Evolutionary conservation across 1,140 invertebrate genomes (phyloP).

Genomic region (Dolichoris vasculosae): DNA sequence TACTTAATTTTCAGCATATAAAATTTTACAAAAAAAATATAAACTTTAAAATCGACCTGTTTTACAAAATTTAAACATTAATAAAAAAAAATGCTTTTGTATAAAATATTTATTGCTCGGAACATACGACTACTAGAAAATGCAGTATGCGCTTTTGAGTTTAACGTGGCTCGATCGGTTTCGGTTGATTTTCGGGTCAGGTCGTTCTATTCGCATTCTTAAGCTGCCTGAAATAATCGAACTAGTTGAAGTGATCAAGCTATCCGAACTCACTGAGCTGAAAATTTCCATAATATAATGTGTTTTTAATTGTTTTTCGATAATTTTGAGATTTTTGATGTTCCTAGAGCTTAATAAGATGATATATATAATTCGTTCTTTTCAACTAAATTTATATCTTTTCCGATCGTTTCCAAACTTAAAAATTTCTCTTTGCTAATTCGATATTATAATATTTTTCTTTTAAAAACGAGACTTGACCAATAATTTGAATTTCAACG

Average conservation of each 20-base stretch:
- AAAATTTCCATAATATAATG: conserved; percentile 9
- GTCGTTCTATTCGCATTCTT: conserved; percentile 13
- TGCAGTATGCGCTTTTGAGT: not conserved
- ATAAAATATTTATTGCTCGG: not conserved
- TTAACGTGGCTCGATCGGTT: not conserved
- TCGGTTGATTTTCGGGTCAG: not conserved
- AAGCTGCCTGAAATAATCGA: not conserved
- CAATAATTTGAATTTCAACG: no score
- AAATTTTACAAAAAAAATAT: no score
- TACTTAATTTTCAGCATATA: no score
- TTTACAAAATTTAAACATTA: no score
- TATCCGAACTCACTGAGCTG: not conserved
- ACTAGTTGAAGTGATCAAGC: not conserved
- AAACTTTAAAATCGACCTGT: no score
- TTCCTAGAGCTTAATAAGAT: not conserved
- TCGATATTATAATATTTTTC: no score
- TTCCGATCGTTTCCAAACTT: no score
- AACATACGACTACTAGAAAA: not conserved
- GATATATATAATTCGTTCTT: not conserved
- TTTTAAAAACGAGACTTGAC: no score
- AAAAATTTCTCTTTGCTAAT: no score
- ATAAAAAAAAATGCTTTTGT: not conserved
- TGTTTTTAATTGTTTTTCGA: not conserved
- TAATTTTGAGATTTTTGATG: not conserved
- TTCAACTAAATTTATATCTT: not conserved